Evolutionary conservation across 2,888 invertebrate genomes (phyloP).

Genomic region (Abrostola triplasia): DNA sequence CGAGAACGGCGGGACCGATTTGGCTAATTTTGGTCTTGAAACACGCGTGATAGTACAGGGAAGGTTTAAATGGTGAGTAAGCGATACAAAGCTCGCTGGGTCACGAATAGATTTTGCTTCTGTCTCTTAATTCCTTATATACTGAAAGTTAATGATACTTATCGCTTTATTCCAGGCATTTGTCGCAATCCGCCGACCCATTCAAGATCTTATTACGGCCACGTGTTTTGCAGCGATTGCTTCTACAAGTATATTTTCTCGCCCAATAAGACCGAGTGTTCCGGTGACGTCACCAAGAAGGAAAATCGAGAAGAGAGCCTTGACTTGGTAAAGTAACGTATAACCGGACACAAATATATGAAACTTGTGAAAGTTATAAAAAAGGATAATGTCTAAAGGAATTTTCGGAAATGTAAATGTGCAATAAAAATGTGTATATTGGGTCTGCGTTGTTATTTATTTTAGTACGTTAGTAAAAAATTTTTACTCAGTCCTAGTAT

Average conservation of each 20-base stretch:
- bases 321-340: background rate
- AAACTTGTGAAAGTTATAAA: too few species aligned
- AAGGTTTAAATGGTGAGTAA: too few species aligned
- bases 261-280: slow-evolving; percentile 38
- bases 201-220: slow-evolving; percentile 57
- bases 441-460: background rate
- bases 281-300: slow-evolving; percentile 34
- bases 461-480: background rate
- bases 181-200: slow-evolving; percentile 51
- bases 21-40: too few species aligned
- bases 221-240: slow-evolving; percentile 59
- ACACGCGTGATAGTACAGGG: too few species aligned
- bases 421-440: background rate
- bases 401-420: background rate
- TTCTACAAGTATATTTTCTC: slow-evolving; percentile 65
- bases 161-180: slow-evolving; percentile 49
- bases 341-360: too few species aligned
- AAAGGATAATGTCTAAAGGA: too few species aligned
- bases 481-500: too few species aligned
- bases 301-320: slow-evolving; percentile 9
- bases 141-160: too few species aligned
- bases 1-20: too few species aligned
- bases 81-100: too few species aligned
- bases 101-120: background rate
- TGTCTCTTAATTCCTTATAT: too few species aligned